phyloP scores from a whole-genome alignment of 2,888 invertebrate genomes.

The Malthinus flaveolus region DNA sequence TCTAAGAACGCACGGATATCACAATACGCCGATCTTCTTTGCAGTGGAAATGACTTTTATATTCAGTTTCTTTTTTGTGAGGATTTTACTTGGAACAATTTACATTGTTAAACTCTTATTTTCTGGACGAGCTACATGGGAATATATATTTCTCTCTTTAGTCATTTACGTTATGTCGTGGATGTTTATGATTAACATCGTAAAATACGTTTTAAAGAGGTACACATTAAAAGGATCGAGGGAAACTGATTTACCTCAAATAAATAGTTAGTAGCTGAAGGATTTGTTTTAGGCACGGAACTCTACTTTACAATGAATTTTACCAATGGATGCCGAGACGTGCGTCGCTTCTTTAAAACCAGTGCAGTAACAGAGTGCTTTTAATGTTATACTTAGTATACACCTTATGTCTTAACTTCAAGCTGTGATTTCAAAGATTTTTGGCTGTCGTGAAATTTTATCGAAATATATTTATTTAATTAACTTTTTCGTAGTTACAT shows the following conservation, averaged over 20 bases:
- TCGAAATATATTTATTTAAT: too few relatives aligned
- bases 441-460: too few relatives aligned
- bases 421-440: too few relatives aligned
- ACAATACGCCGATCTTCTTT: slow-evolving; percentile 53
- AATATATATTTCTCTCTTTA: slow-evolving; percentile 42
- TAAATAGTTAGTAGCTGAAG: slow-evolving; percentile 8
- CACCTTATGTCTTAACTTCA: too few relatives aligned
- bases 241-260: slow-evolving; percentile 6
- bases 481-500: too few relatives aligned
- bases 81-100: slow-evolving; percentile 60
- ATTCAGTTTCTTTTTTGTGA: slow-evolving; percentile 55
- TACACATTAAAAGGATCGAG: slow-evolving; percentile 24
- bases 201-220: slow-evolving; percentile 41
- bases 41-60: slow-evolving; percentile 59
- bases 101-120: slow-evolving; percentile 54
- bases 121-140: slow-evolving; percentile 54
- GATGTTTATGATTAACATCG: slow-evolving; percentile 47
- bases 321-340: too few relatives aligned
- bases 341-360: too few relatives aligned
- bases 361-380: too few relatives aligned
- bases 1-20: slow-evolving; percentile 58
- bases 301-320: too few relatives aligned
- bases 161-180: slow-evolving; percentile 49
- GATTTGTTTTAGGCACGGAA: background rate
- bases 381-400: too few relatives aligned